A percentile compares a stretch with the other conserved stretches of the same genome.
Conservation (phyloP, 35 echinoderm and acorn worm genomes). For the Heliocidaris erythrogramma region DNA sequence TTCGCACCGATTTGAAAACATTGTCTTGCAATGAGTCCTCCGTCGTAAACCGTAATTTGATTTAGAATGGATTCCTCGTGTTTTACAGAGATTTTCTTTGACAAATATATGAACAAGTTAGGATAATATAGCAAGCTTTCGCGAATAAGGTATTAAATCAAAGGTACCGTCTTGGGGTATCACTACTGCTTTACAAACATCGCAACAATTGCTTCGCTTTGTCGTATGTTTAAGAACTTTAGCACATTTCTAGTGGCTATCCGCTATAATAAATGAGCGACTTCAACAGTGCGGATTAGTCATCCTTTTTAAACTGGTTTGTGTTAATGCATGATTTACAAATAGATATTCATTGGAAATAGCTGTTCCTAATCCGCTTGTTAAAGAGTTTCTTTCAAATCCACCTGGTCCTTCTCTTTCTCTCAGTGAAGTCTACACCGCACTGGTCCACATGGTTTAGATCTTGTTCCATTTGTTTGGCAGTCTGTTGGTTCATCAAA, state of each 20-base stretch:
- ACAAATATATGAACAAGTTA: constrained; percentile 43
- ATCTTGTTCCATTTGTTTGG: constrained; percentile 31
- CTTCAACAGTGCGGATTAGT: constrained; percentile 17
- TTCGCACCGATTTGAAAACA: neutral
- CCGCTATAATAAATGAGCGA: constrained; percentile 40
- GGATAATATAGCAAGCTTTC: neutral
- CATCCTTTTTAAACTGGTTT: neutral
- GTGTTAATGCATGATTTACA: constrained; percentile 34
- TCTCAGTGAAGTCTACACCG: neutral
- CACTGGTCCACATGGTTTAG: neutral
- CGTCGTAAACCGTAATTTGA: neutral
- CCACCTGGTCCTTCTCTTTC: neutral
- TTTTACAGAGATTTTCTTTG: neutral
- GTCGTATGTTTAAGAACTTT: constrained; percentile 26
- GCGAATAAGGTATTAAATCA: constrained; percentile 13
- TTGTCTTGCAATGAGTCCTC: neutral
- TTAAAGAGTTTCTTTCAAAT: neutral
- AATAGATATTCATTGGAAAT: constrained; percentile 14
- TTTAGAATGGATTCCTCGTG: neutral
- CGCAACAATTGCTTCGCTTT: neutral
- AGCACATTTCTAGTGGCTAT: constrained; percentile 43
- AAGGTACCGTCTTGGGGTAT: neutral
- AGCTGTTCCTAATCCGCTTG: constrained; percentile 43
- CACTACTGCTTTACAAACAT: neutral
- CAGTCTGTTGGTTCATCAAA: constrained; percentile 41